phyloP scores from a whole-genome alignment of 1,140 invertebrate genomes.

The Macrostomum lignano region DNA sequence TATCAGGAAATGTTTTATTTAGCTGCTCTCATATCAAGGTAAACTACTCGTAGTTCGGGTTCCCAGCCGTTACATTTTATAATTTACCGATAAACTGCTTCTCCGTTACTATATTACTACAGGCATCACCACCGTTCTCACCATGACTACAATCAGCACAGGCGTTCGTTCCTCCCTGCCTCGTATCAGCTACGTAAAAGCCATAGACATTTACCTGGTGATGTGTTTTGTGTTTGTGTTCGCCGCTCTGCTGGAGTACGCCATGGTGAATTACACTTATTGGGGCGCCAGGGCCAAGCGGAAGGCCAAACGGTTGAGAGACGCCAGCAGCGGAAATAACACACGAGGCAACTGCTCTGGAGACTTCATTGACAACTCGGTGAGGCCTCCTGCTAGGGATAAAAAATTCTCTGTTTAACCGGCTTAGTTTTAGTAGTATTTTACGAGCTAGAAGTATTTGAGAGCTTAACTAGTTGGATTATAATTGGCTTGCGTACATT shows the following conservation, averaged over 20 bases:
- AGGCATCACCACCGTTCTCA: constrained; percentile 89
- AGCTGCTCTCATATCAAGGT: constrained; percentile 6
- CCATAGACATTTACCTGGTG: constrained; percentile 88
- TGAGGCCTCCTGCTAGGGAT: no score
- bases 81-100: no score
- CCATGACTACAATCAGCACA: constrained; percentile 96
- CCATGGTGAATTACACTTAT: constrained; percentile 89
- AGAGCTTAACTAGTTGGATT: no score
- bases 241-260: constrained; percentile 76
- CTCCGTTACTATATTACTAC: constrained; percentile 1
- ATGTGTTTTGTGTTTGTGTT: constrained; percentile 98
- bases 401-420: no score
- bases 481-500: no score
- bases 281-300: constrained; percentile 75
- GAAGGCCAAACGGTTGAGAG: constrained; percentile 27
- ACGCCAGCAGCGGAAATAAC: no score
- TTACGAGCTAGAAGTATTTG: no score
- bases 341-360: no score
- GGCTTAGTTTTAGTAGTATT: no score
- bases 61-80: constrained; percentile 5
- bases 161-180: constrained; percentile 76
- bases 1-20: background rate
- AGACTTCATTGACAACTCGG: no score
- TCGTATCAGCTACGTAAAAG: constrained; percentile 83
- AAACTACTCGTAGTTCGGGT: constrained; percentile 4